Percentiles rank a stretch among this genome's conserved stretches.
Evolutionary conservation across 1,140 invertebrate species (phyloP).

Genomic region (Periplaneta americana): DNA sequence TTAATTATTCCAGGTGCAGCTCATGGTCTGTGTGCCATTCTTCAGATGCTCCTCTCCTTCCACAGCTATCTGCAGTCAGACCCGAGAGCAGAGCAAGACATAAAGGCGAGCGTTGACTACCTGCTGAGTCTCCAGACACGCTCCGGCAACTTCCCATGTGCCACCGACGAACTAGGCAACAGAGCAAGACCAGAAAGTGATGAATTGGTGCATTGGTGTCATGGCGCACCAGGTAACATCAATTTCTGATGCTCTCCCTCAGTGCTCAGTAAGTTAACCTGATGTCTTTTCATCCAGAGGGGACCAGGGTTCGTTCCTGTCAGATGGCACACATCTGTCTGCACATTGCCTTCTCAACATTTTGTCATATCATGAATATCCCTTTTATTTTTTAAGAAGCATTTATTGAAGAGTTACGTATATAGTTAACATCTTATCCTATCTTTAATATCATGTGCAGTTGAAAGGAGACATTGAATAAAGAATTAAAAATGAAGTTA

Average conservation of each 20-base stretch:
- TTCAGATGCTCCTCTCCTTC: slow-evolving; percentile 52
- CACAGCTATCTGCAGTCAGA: slow-evolving; percentile 54
- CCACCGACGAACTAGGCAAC: slow-evolving; percentile 58
- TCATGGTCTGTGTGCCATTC: slow-evolving; percentile 64
- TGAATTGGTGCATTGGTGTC: slow-evolving; percentile 83
- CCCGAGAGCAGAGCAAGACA: slow-evolving; percentile 42
- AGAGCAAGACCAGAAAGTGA: slow-evolving; percentile 40
- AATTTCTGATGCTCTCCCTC: no score
- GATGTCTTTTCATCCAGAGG: no score
- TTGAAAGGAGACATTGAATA: no score
- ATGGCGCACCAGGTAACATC: slow-evolving; percentile 72
- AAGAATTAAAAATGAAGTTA: no score
- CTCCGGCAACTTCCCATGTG: slow-evolving; percentile 73
- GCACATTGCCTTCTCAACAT: background rate
- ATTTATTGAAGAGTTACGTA: no score
- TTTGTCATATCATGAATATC: no score
- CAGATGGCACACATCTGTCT: no score
- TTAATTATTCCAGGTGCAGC: slow-evolving; percentile 63
- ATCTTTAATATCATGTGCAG: no score
- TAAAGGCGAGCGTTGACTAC: slow-evolving; percentile 55
- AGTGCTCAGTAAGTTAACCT: no score
- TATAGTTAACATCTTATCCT: no score
- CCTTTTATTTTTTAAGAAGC: no score
- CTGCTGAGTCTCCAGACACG: slow-evolving; percentile 54
- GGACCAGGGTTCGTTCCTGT: no score